Evolutionary conservation across 2,888 invertebrate genomes (phyloP), one percentile per base, ranked within the genome.

Genomic region (Lamellibrachia columna): DNA sequence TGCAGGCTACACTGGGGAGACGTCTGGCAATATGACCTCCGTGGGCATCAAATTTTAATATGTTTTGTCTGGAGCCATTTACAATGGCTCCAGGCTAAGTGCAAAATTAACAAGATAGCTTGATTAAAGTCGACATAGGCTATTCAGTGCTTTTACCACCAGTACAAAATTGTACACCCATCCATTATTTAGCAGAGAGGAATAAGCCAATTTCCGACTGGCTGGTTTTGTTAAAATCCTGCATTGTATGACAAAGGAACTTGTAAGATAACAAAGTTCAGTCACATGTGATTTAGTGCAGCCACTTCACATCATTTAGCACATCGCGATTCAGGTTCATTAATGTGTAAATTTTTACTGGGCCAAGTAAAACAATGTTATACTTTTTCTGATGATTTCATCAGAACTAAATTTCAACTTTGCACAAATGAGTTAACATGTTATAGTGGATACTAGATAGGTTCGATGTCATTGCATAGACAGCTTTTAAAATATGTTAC

Each of bases 1-100:
- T 75, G 75, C 75, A 75, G 22, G 15, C 75, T 22, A 22, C 75
- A 75, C 75, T 75, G 75, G 75, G 75, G 75, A 75, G 75, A 75
- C 75, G 75, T 75, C 75, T 75, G 75, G 75, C 22, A 22, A 75
- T 75, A 15, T 6, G 75, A 15, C 75, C 2, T 15, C 15, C 22
- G 75, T 75, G 75, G 75, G 75, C 75, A 75, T 75, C 11, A 75
- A 75, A 75, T 75, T 75, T 75, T 75, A 75, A 75, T 75, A 75
- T 75, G 75, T 22, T 75, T 75, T 75, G 75, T 75, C 75, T 75
- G 75, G 22, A 15, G 75, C 11, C 75, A 75, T 11, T 75, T 15
- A 75, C 22, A 75, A 75, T 22, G 15, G 75, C 75, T 22, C 75
- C 22, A 4, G 75, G 22, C 55, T 9, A 7, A 9, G 55, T 75